phyloP scores from a whole-genome alignment of 2,888 invertebrate species.

The Rhopalosiphum nymphaeae region DNA sequence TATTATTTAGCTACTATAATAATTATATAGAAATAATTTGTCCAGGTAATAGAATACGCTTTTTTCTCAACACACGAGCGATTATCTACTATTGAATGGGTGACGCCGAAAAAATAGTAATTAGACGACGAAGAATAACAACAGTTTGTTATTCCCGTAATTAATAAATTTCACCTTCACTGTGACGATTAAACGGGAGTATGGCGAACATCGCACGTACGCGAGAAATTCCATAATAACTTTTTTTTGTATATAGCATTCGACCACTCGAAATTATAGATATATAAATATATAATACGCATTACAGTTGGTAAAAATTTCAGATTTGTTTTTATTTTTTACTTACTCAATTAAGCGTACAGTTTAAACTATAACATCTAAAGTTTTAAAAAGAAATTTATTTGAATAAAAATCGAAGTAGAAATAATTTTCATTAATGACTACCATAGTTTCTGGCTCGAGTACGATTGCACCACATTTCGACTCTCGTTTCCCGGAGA shows the following conservation, averaged over 20 bases:
- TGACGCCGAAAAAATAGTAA: neutral
- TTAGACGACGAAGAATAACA: neutral
- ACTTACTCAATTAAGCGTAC: neutral
- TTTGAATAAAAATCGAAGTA: neutral
- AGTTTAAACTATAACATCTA: neutral
- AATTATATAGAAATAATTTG: neutral
- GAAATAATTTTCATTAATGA: neutral
- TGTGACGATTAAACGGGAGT: neutral
- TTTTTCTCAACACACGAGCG: neutral
- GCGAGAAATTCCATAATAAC: neutral
- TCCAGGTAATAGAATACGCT: neutral
- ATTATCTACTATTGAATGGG: neutral
- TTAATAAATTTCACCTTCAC: constrained; percentile 45
- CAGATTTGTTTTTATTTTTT: neutral
- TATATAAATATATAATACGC: neutral
- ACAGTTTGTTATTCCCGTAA: neutral
- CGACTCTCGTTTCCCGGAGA: neutral
- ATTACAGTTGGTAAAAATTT: neutral
- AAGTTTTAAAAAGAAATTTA: neutral
- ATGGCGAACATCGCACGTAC: neutral
- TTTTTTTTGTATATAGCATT: neutral
- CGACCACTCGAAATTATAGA: neutral
- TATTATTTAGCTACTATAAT: neutral
- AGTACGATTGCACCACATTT: neutral
- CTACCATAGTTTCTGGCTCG: neutral